Evolutionary conservation across 2,797 vertebrate species (phyloP).

Genomic region (Brachyalestes nurse): DNA sequence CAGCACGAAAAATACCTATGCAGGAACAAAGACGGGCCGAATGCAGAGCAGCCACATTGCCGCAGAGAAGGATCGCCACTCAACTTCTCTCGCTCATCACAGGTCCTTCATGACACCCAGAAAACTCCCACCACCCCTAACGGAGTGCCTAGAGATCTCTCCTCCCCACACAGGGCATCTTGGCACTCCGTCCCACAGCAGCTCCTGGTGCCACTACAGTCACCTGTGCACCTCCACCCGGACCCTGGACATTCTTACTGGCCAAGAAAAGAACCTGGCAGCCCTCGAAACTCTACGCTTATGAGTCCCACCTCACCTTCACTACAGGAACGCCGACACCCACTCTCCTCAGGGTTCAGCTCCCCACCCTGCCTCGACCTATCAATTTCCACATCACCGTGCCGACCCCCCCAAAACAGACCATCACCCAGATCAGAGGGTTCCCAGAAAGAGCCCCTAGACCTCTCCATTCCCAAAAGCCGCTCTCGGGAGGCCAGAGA

Average conservation of each 20-base stretch:
- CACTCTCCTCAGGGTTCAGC: conserved; percentile 66
- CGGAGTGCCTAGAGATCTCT: conserved; percentile 66
- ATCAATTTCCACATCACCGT: conserved; percentile 59
- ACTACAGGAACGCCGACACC: conserved; percentile 60
- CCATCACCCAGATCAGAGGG: conserved; percentile 1
- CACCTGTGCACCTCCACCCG: conserved; percentile 63
- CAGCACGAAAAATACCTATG: conserved; percentile 80
- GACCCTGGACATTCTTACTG: conserved; percentile 64
- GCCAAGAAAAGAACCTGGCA: conserved; percentile 67
- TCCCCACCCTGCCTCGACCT: conserved; percentile 71
- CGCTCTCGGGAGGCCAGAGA: conserved; percentile 36
- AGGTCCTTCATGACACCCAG: conserved; percentile 57
- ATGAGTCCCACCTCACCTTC: conserved; percentile 66
- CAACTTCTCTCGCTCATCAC: conserved; percentile 62
- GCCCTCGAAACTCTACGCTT: conserved; percentile 63
- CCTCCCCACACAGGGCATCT: conserved; percentile 67
- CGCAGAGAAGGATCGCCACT: conserved; percentile 62
- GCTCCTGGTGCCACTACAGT: conserved; percentile 71
- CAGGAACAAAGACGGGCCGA: conserved; percentile 45
- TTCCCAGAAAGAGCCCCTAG: conserved; percentile 78
- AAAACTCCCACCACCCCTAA: conserved; percentile 63
- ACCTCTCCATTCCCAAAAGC: conserved; percentile 80
- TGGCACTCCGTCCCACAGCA: conserved; percentile 76
- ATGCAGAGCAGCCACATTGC: conserved; percentile 51
- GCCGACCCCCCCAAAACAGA: conserved; percentile 25